Evolutionary conservation across 2,113 vertebrate genomes (phyloP).

Genomic region (Gymnogyps californianus): DNA sequence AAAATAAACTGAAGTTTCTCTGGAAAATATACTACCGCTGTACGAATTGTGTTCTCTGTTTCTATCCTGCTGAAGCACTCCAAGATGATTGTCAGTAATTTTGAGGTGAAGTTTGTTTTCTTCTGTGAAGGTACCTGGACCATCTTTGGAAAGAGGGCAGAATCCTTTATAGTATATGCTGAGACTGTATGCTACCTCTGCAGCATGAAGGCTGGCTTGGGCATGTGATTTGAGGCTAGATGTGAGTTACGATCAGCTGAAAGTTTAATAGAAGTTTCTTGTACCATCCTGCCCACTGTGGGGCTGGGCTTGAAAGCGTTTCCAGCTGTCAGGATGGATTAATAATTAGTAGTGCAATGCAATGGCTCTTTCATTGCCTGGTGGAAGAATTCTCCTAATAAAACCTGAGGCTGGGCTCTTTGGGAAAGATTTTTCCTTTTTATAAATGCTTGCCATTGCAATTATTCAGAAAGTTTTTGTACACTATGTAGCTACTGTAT

Average conservation of each 20-base stretch:
- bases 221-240: background rate
- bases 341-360: background rate
- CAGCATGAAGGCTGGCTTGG: background rate
- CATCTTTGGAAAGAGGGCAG: background rate
- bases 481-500: background rate
- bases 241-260: background rate
- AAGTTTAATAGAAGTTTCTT: conserved; percentile 11
- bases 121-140: background rate
- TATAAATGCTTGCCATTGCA: background rate
- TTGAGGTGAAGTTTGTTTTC: background rate
- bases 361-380: background rate
- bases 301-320: background rate
- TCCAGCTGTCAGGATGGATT: background rate
- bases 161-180: background rate
- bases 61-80: background rate
- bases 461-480: background rate
- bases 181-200: background rate
- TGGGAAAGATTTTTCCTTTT: background rate
- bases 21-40: background rate
- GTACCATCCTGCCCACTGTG: background rate
- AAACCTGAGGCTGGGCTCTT: background rate
- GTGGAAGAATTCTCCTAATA: background rate
- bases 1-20: background rate
- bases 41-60: background rate
- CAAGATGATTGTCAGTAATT: background rate